phyloP scores from a whole-genome alignment of 2,113 vertebrate genomes.

The Notechis scutatus region DNA sequence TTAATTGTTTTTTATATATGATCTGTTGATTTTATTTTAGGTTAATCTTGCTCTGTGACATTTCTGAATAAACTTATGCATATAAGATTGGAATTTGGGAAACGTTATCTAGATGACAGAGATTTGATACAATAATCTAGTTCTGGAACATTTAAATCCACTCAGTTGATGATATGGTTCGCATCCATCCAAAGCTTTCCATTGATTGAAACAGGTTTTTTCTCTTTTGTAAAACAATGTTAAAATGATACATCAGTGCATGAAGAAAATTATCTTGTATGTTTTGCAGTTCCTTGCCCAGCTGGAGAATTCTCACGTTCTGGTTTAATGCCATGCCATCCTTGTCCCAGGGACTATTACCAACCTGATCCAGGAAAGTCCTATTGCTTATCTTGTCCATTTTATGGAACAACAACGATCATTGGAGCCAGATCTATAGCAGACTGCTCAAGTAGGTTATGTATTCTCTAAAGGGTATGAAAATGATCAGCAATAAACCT shows the following conservation, averaged over 20 bases:
- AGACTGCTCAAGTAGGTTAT: constrained; percentile 90
- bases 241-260: background rate
- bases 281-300: constrained; percentile 82
- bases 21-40: background rate
- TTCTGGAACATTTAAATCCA: background rate
- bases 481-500: background rate
- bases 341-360: constrained; percentile 94
- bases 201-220: background rate
- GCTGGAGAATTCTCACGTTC: constrained; percentile 92
- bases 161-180: background rate
- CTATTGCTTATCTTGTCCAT: constrained; percentile 93
- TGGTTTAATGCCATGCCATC: constrained; percentile 90
- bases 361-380: constrained; percentile 90
- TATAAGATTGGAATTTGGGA: background rate
- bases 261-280: constrained; percentile 21
- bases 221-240: background rate
- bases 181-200: background rate
- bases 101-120: background rate
- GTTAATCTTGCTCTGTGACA: background rate
- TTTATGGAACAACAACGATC: constrained; percentile 91
- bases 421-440: constrained; percentile 86
- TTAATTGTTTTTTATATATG: background rate
- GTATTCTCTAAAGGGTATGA: background rate
- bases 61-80: background rate
- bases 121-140: background rate